Evolutionary conservation across 30 jellyfish, hydroid and myxozoan species (phyloP).

Genomic region (Hydractinia echinata): DNA sequence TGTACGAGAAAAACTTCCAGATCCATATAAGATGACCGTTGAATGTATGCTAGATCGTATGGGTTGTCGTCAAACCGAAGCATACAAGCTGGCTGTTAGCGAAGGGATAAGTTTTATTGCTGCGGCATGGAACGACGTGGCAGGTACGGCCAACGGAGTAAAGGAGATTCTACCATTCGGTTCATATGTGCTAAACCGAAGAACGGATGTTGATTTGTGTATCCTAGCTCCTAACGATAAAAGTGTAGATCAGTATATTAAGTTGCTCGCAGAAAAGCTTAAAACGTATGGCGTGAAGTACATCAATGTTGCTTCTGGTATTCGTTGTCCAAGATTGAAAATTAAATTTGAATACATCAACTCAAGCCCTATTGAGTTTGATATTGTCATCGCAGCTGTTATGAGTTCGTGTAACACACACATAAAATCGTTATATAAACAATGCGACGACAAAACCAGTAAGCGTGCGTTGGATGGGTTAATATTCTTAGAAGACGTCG

Average conservation of each 20-base stretch:
- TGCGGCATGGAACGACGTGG: conserved; percentile 57
- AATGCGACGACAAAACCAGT: conserved; percentile 32
- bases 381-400: conserved; percentile 72
- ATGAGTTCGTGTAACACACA: not conserved
- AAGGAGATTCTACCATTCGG: conserved; percentile 58
- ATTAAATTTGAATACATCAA: conserved; percentile 45
- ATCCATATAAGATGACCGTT: conserved; percentile 13
- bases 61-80: conserved; percentile 42
- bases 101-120: conserved; percentile 46
- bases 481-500: conserved; percentile 45
- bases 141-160: conserved; percentile 17
- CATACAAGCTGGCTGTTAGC: conserved; percentile 41
- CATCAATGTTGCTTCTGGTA: conserved; percentile 64
- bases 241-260: conserved; percentile 51
- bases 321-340: conserved; percentile 91
- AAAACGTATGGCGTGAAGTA: conserved; percentile 52
- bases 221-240: conserved; percentile 59
- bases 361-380: conserved; percentile 60
- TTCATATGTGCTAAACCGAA: conserved; percentile 61
- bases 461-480: conserved; percentile 75
- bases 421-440: conserved; percentile 18
- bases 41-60: conserved; percentile 28
- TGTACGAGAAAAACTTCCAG: conserved; percentile 37
- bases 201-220: conserved; percentile 82
- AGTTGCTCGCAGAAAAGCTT: conserved; percentile 51